Conservation (phyloP, 1,140 invertebrate species). For the Nixonia krombeini region DNA sequence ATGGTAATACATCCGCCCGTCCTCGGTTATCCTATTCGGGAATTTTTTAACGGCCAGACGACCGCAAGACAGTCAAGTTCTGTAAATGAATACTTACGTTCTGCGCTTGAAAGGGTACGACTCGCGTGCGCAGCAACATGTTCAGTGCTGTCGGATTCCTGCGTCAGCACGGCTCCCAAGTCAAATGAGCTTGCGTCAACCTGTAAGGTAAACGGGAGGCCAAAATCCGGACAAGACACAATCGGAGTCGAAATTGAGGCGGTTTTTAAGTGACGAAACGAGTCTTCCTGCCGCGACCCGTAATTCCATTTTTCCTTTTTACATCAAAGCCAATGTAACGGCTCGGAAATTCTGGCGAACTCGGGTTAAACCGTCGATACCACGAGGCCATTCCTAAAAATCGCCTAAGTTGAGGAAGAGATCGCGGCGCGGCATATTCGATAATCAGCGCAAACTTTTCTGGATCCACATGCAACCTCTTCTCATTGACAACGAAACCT, state of each 20-base stretch:
- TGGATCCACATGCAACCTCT: neutral
- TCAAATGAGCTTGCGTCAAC: slow-evolving; percentile 39
- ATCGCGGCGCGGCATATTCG: neutral
- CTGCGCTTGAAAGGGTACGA: slow-evolving; percentile 12
- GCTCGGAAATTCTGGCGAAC: neutral
- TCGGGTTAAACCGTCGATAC: neutral
- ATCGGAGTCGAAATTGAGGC: slow-evolving; percentile 22
- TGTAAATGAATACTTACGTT: neutral
- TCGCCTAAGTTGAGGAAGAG: neutral
- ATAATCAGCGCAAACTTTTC: neutral
- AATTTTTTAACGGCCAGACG: slow-evolving; percentile 12
- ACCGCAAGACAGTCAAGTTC: slow-evolving; percentile 14
- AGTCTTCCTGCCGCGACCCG: neutral
- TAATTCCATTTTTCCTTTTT: slow-evolving; percentile 4
- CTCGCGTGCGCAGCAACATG: slow-evolving; percentile 68
- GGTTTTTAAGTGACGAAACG: neutral
- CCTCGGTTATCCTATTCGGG: too few relatives aligned
- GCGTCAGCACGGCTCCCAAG: slow-evolving; percentile 17
- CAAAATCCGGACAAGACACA: slow-evolving; percentile 26
- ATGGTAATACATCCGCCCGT: too few relatives aligned
- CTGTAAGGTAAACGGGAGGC: slow-evolving; percentile 27
- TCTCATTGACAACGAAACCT: neutral
- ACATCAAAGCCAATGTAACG: neutral
- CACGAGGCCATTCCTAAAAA: slow-evolving; percentile 7
- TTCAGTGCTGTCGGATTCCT: slow-evolving; percentile 41